Evolutionary conservation across 2,113 vertebrate genomes (phyloP).

Genomic region (Paracanthobrama guichenoti): DNA sequence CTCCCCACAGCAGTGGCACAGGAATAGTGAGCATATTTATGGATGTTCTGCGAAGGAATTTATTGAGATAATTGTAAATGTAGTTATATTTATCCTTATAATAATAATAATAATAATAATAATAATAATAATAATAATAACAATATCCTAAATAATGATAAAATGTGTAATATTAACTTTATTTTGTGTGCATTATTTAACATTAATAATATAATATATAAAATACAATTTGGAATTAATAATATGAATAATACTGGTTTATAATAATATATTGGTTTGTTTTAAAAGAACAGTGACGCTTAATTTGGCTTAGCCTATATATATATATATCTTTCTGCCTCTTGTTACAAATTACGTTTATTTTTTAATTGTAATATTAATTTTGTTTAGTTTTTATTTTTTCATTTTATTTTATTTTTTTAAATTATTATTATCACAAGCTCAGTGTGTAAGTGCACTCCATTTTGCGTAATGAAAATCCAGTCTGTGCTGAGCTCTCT

Average conservation of each 20-base stretch:
- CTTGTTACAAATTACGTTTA: background rate
- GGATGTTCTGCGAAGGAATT: constrained; percentile 37
- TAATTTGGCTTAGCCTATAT: background rate
- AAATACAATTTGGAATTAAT: background rate
- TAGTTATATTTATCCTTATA: constrained; percentile 10
- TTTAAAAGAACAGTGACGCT: background rate
- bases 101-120: constrained; percentile 12
- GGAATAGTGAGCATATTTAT: constrained; percentile 63
- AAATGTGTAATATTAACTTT: background rate
- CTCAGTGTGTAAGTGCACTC: background rate
- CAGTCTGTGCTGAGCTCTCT: background rate
- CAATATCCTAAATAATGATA: constrained; percentile 12
- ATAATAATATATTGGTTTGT: background rate
- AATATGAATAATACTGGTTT: background rate
- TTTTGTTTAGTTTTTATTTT: no score
- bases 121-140: background rate
- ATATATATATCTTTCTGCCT: background rate
- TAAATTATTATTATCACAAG: no score
- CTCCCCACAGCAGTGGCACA: constrained; percentile 68
- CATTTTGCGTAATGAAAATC: background rate
- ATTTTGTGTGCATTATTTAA: background rate
- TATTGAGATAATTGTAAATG: constrained; percentile 40
- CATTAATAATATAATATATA: background rate
- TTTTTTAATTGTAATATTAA: no score
- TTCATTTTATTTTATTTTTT: background rate